These are phyloP conservation scores for Anas platyrhynchos DNA, from an alignment of 2,113 vertebrate species.

Conservation along the genomic window DNA sequence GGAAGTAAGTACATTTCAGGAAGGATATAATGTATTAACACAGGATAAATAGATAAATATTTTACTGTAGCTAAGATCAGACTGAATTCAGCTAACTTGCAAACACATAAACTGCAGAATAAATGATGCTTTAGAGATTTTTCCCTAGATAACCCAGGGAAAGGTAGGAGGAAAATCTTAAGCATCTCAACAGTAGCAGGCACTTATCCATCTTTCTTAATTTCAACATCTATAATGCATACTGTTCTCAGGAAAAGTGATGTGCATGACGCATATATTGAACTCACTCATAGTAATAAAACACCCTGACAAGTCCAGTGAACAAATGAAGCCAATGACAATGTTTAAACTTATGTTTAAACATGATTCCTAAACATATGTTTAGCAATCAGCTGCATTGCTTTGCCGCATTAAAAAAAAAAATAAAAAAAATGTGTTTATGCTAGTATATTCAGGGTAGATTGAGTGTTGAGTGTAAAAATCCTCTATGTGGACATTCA, in stretches of 20 bases:
- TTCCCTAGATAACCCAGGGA: not conserved
- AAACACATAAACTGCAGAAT: not conserved
- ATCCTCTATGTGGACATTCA: not conserved
- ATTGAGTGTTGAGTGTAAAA: not conserved
- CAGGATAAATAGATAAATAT: not conserved
- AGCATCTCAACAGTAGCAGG: not conserved
- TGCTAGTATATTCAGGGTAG: not conserved
- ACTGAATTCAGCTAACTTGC: not conserved
- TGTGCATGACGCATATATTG: not conserved
- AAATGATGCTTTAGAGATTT: not conserved
- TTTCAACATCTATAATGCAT: not conserved
- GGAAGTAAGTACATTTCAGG: not conserved
- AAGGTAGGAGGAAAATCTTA: not conserved
- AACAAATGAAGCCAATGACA: not conserved
- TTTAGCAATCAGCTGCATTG: not conserved
- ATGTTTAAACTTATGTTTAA: not conserved
- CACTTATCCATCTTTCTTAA: not conserved
- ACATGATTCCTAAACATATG: too few relatives aligned
- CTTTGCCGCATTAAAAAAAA: not conserved
- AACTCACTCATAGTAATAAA: not conserved
- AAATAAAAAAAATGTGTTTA: not conserved
- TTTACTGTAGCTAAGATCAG: not conserved
- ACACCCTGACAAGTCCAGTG: not conserved
- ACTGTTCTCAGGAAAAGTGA: not conserved
- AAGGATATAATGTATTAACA: not conserved